Base-by-base conservation (phyloP, 35 echinoderm and acorn worm species). In the Diadema setosum region DNA sequence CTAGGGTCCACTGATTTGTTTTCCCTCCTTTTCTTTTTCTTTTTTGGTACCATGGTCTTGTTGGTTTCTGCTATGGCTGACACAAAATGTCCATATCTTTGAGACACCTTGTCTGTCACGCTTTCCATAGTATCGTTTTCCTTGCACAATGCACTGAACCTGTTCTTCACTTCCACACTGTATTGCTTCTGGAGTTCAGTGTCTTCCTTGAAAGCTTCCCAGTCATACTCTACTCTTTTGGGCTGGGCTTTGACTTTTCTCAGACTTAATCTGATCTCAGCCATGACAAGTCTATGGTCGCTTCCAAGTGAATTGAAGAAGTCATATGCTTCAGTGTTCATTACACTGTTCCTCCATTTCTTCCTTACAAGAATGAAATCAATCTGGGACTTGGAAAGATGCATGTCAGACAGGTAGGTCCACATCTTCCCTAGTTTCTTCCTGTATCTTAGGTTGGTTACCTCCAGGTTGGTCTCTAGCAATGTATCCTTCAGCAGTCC, bases 341-440 rank as follows among this genome's bases (percentile, higher is more conserved):
- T 2, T 1, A 73, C 65, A 26, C 65, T 74, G 39, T 87, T 75
- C 46, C 64, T 74, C 65, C 85, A 87, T 27, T 87, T 87, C 50
- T 26, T 87, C 18, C 67, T 70, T 26, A 42, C 63, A 8, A 87
- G 42, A 52, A 87, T 87, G 65, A 70, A 87, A 40, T 87, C 85
- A 27, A 75, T 46, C 46, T 87, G 85, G 43, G 85, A 65, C 23
- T 65, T 65, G 60, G 23, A 9, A 5, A 65, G 60, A 27, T 27
- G 60, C 60, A 65, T 65, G 6, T 65, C 60, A 65, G 60, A 65
- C 7, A 65, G 6, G 60, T 65, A 65, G 60, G 60, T 65, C 60
- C 60, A 65, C 23, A 65, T 65, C 60, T 65, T 65, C 60, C 60
- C 60, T 65, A 24, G 60, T 65, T 65, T 65, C 60, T 65, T 65